Base-by-base conservation (phyloP, 1,140 invertebrate species). In the Trachymyrmex septentrionalis region DNA sequence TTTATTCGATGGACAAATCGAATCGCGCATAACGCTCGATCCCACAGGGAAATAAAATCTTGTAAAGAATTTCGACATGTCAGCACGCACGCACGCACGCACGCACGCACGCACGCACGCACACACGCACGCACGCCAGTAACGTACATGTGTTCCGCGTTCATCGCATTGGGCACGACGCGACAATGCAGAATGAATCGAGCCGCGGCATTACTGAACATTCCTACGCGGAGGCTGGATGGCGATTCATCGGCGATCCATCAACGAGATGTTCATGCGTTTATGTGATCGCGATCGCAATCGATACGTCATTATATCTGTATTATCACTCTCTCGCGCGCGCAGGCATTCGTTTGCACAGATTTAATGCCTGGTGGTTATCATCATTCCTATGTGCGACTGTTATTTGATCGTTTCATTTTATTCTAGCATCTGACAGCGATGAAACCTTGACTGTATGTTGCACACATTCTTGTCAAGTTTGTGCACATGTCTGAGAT, bases 111-210 rank as follows among this genome's bases (percentile, higher is more conserved):
- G 30, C 86, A 44, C 7, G 6, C 34, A 38, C 0, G 0, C 38
- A 38, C 38, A 1, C 9, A 44, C 10, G 7, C 38, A 44, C 9
- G 0, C 38, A 44, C 38, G 12, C 1, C 89, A 86, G 90, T 85
- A 87, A 91, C 84, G 73, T 81, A 76, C 81, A 89, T 53, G 87
- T 89, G 86, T 86, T 85, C 75, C 88, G 73, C 61, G 72, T 14
- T 80, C 78, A 81, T 75, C 86, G 64, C 85, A 90, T 89, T 86
- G 86, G 48, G 66, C 81, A 63, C 82, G 27, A 55, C 27, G 55
- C 38, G 19, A 66, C 50, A 30, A 9, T 44, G 38, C 38, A 44
- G 38, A 44, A 44, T 44, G n/a, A 19, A 44, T 76, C 73, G 73
- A 38, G 55, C n/a, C 34, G 21, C 30, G 53, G 50, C 21, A 19